Conservation (phyloP, 2,113 vertebrate genomes). For the Gulo gulo region DNA sequence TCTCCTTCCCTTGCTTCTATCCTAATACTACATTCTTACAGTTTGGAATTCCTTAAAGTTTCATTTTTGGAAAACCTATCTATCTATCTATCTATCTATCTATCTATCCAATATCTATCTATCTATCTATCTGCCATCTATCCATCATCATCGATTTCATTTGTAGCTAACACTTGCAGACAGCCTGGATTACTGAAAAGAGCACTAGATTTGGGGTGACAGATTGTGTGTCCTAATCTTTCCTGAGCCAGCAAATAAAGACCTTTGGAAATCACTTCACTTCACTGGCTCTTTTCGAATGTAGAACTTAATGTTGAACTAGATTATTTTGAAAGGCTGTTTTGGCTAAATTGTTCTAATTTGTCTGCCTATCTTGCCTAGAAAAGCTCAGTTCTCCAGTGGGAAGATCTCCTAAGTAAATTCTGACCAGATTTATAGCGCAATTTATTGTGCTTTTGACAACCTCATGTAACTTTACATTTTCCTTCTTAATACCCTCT, state of each 20-base stretch:
- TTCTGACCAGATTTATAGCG: background rate
- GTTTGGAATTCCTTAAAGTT: background rate
- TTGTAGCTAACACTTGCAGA: background rate
- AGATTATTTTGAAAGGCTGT: background rate
- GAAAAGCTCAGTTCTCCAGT: background rate
- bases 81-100: background rate
- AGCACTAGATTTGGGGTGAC: background rate
- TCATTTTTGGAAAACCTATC: background rate
- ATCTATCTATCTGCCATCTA: background rate
- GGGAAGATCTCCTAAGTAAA: background rate
- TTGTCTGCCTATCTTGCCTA: background rate
- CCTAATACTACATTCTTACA: background rate
- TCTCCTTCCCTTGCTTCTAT: background rate
- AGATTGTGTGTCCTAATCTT: background rate
- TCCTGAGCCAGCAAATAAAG: background rate
- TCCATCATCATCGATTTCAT: background rate
- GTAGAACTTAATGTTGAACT: background rate
- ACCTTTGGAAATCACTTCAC: background rate
- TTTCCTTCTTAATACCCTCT: background rate
- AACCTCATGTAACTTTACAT: background rate
- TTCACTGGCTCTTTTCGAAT: background rate
- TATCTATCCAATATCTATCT: background rate
- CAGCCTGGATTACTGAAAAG: background rate
- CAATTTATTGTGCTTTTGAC: constrained; percentile 16
- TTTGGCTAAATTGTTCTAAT: background rate